These are phyloP conservation scores for Sycophaga agraensis DNA, from an alignment of 1,140 invertebrate genomes.

Conservation along the genomic window DNA sequence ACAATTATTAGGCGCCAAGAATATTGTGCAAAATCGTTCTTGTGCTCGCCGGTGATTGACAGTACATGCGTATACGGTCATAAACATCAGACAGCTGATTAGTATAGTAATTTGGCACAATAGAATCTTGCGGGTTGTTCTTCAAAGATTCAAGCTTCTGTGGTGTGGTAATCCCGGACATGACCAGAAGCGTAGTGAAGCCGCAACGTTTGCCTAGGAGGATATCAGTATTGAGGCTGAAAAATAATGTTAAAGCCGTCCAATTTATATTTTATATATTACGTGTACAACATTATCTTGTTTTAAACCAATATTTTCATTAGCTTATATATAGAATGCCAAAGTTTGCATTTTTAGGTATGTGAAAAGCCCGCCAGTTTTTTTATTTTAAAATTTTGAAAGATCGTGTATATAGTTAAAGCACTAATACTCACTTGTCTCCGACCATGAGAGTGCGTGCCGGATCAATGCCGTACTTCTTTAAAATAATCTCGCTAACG, in stretches of 20 bases:
- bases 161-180: conserved; percentile 76
- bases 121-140: conserved; percentile 62
- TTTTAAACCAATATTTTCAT: too few relatives aligned
- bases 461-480: conserved; percentile 70
- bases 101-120: conserved; percentile 77
- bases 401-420: too few relatives aligned
- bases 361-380: too few relatives aligned
- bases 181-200: conserved; percentile 80
- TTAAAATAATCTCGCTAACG: conserved; percentile 63
- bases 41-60: too few relatives aligned
- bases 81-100: conserved; percentile 38
- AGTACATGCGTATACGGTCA: background rate
- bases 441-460: conserved; percentile 92
- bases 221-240: conserved; percentile 86
- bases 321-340: too few relatives aligned
- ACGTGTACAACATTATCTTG: too few relatives aligned
- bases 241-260: too few relatives aligned
- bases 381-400: too few relatives aligned
- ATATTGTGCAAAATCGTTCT: too few relatives aligned
- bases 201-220: conserved; percentile 80
- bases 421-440: conserved; percentile 59
- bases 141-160: conserved; percentile 68
- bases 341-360: too few relatives aligned
- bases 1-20: too few relatives aligned
- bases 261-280: too few relatives aligned